These are phyloP conservation scores for Allolobophora icterica DNA, from an alignment of 2,888 invertebrate genomes.

Conservation along the genomic window DNA sequence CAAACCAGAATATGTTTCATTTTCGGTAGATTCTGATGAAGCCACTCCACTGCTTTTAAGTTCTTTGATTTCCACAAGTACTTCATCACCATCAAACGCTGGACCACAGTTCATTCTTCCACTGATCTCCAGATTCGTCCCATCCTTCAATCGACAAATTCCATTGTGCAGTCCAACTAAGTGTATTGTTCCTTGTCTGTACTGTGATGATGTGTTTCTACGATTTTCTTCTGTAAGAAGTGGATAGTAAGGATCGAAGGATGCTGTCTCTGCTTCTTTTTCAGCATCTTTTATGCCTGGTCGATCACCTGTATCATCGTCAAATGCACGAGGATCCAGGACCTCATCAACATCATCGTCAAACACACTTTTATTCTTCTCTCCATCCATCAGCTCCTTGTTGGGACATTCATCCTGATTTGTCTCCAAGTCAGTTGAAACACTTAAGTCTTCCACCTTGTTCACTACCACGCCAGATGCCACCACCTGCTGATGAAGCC, in stretches of 20 bases:
- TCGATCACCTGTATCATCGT: slow-evolving; percentile 26
- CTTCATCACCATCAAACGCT: slow-evolving; percentile 39
- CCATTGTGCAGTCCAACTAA: neutral
- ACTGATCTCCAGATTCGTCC: slow-evolving; percentile 33
- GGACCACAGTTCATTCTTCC: slow-evolving; percentile 45
- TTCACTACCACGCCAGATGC: neutral
- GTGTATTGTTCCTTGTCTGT: neutral
- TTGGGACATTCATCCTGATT: neutral
- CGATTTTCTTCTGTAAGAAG: neutral
- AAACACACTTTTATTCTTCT: neutral
- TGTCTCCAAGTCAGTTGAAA: neutral
- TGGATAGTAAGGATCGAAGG: neutral
- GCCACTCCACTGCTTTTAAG: neutral
- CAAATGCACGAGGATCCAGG: slow-evolving; percentile 26
- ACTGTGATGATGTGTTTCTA: slow-evolving; percentile 9
- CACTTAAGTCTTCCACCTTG: neutral
- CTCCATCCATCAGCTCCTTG: neutral
- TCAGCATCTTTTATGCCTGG: neutral
- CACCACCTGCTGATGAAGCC: neutral
- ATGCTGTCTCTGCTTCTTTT: slow-evolving; percentile 4
- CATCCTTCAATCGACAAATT: neutral
- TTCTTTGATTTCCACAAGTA: slow-evolving; percentile 31
- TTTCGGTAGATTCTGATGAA: neutral
- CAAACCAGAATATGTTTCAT: neutral
- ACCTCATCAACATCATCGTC: neutral